A percentile compares a stretch with the other conserved stretches of the same genome.
These are phyloP conservation scores for Sceloporus tristichus DNA, from an alignment of 2,113 vertebrate species.

Conservation along the genomic window DNA sequence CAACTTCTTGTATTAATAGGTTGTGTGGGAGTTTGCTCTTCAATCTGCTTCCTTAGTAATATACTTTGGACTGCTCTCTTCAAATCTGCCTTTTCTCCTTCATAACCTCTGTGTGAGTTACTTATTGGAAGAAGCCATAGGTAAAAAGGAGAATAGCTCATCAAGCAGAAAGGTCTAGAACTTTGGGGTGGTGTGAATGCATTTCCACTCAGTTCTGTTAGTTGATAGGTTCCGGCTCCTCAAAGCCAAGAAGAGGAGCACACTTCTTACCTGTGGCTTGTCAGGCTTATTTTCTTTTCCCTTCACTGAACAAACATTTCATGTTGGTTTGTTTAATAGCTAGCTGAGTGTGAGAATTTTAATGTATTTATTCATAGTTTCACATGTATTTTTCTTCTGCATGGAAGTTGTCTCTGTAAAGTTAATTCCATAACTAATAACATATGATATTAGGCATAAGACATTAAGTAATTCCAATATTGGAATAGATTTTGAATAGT, in stretches of 20 bases:
- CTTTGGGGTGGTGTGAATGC: too few species aligned
- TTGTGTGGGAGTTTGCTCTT: neutral
- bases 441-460: too few species aligned
- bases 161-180: neutral
- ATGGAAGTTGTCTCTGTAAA: too few species aligned
- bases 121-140: neutral
- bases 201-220: neutral
- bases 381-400: too few species aligned
- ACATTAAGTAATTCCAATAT: too few species aligned
- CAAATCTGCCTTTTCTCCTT: neutral
- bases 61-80: neutral
- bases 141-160: neutral
- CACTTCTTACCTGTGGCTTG: neutral
- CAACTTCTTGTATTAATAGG: neutral
- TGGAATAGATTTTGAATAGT: too few species aligned
- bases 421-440: too few species aligned
- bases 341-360: too few species aligned
- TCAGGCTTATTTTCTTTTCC: too few species aligned
- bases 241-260: neutral
- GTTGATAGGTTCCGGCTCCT: neutral
- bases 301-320: too few species aligned
- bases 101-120: neutral
- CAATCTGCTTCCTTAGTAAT: neutral
- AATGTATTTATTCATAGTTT: too few species aligned
- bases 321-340: too few species aligned